A percentile compares a stretch with the other conserved stretches of the same genome.
Conservation (phyloP, 1,140 invertebrate genomes). For the Geopemphigus sp. region DNA sequence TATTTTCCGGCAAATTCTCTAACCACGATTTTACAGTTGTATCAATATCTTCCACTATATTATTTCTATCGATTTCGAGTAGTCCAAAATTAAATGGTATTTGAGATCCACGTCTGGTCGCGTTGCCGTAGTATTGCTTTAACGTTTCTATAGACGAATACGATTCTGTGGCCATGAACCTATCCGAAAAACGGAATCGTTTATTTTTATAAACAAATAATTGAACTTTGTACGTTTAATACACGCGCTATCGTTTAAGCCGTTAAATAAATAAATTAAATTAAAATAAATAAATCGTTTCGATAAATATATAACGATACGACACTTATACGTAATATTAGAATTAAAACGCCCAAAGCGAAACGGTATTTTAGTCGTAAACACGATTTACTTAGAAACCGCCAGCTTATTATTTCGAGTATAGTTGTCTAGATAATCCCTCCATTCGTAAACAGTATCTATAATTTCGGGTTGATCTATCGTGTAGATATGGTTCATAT, state of each 20-base stretch:
- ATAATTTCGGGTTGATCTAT: conserved; percentile 63
- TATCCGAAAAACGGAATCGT: too few relatives aligned
- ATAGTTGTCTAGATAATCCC: conserved; percentile 64
- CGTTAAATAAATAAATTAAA: too few relatives aligned
- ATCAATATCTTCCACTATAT: not conserved
- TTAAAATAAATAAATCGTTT: not conserved
- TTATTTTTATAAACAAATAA: too few relatives aligned
- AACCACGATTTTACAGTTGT: not conserved
- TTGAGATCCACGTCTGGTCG: not conserved
- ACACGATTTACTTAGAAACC: not conserved
- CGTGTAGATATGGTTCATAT: conserved; percentile 64
- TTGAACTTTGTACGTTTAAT: too few relatives aligned
- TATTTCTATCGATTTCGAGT: not conserved
- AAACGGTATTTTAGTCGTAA: too few relatives aligned
- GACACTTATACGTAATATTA: too few relatives aligned
- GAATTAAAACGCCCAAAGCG: too few relatives aligned
- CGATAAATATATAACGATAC: too few relatives aligned
- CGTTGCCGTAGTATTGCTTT: conserved; percentile 3
- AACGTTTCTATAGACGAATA: not conserved
- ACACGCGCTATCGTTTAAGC: too few relatives aligned
- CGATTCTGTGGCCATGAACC: not conserved
- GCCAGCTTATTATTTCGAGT: not conserved
- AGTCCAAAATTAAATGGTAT: conserved; percentile 22
- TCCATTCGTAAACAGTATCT: conserved; percentile 65
- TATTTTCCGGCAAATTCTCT: not conserved